Evolutionary conservation across 2,888 invertebrate species (phyloP), one percentile per base, ranked within the genome.

Genomic region (Megaustenia siamemsis): DNA sequence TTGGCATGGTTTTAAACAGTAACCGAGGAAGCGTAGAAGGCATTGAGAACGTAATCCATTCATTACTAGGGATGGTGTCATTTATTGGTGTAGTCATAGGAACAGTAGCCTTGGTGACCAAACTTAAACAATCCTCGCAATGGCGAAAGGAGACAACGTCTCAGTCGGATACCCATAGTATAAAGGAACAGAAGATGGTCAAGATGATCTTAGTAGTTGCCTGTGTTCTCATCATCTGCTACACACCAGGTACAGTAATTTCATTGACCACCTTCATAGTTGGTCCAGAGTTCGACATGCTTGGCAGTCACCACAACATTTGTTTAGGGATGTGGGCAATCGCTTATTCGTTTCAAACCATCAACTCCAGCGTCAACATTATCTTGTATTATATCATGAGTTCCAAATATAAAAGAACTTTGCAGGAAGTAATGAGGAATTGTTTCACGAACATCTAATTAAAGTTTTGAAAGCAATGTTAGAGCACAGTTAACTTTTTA

Each of bases 361-460:
- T 77, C 10, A 77, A 77, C 60, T 77, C 76, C 5, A 77, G 76
- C 24, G n/a, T 77, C 21, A 77, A 77, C 15, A 60, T 77, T n/a
- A 10, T 77, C 10, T 4, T 77, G 8, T 77, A 77, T n/a, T 60
- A 77, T 32, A 56, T 8, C 8, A 77, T 77, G 76, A 77, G 76
- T n/a, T 60, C 76, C 0, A 77, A 77, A 40, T 77, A 77, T 12
- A 77, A n/a, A 60, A 0, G 38, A 21, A 40, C 60, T 6, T 21
- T 77, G 0, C 21, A 56, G 10, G 24, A 76, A 15, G 28, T 68
- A 1, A 32, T 68, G 5, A n/a, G n/a, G n/a, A n/a, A n/a, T n/a
- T n/a, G n/a, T n/a, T n/a, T n/a, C n/a, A n/a, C n/a, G n/a, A n/a
- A n/a, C n/a, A n/a, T n/a, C n/a, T n/a, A n/a, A n/a, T n/a, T n/a